Evolutionary conservation across 2,797 vertebrate species (phyloP).

Genomic region (Siniperca obscura): DNA sequence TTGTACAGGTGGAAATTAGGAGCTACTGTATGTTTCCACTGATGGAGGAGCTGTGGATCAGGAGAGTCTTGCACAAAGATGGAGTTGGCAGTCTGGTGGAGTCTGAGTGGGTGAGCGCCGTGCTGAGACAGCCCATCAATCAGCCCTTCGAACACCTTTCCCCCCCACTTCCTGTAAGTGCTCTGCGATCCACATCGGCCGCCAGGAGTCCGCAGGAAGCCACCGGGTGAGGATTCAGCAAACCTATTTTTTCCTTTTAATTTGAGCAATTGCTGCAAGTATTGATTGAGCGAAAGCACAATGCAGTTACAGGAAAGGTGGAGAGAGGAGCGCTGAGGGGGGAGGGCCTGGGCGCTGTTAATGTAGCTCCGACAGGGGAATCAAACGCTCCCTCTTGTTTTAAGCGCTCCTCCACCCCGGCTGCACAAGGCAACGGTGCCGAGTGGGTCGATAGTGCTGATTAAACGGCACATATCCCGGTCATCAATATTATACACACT

Average conservation of each 20-base stretch:
- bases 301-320: constrained; percentile 80
- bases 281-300: constrained; percentile 80
- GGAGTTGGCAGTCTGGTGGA: constrained; percentile 52
- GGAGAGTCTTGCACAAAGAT: constrained; percentile 61
- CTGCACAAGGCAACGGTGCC: constrained; percentile 76
- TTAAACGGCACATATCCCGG: constrained; percentile 93
- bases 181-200: constrained; percentile 70
- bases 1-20: constrained; percentile 47
- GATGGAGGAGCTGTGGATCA: constrained; percentile 45
- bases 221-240: constrained; percentile 78
- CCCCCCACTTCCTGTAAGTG: constrained; percentile 79
- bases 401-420: constrained; percentile 75
- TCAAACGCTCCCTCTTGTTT: constrained; percentile 81
- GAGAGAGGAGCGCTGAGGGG: constrained; percentile 55
- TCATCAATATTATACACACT: constrained; percentile 94
- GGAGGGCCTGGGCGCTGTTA: constrained; percentile 66
- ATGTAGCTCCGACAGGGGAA: constrained; percentile 80
- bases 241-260: constrained; percentile 83
- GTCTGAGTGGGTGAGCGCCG: constrained; percentile 72
- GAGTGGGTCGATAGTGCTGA: constrained; percentile 93
- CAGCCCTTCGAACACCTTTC: constrained; percentile 74
- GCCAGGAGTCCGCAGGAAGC: constrained; percentile 76
- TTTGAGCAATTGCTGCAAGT: constrained; percentile 83
- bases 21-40: constrained; percentile 32
- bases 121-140: constrained; percentile 80